Conservation (phyloP, 2,888 invertebrate species). For the Corythucha ciliata region DNA sequence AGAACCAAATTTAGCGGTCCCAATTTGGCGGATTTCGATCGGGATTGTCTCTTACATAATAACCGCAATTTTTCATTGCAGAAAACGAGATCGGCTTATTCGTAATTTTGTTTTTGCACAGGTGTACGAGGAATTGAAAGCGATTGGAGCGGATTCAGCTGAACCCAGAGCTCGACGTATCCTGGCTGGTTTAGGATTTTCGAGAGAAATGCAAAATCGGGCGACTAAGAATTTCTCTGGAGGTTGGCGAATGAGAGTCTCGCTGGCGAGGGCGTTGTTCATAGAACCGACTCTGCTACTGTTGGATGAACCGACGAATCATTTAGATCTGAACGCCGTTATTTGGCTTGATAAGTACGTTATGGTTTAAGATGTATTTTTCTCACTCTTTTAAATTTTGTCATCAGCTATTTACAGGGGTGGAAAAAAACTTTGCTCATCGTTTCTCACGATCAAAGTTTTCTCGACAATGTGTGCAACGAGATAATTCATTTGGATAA, state of each 20-base stretch:
- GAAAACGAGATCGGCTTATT: no score
- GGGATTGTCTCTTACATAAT: no score
- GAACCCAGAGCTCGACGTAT: conserved; percentile 94
- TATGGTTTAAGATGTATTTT: not conserved
- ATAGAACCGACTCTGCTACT: conserved; percentile 56
- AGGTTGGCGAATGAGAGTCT: conserved; percentile 63
- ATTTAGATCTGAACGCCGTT: conserved; percentile 78
- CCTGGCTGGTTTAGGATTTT: conserved; percentile 94
- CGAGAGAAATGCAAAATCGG: conserved; percentile 58
- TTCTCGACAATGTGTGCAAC: conserved; percentile 98
- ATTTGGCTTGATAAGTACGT: conserved; percentile 98
- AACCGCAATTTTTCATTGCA: no score
- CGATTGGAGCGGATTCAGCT: conserved; percentile 95
- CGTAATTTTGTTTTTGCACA: conserved; percentile 42
- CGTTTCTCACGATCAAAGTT: conserved; percentile 99
- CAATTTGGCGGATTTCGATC: no score
- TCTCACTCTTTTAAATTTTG: conserved; percentile 11
- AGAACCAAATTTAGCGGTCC: no score
- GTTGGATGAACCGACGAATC: conserved; percentile 60
- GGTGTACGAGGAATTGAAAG: conserved; percentile 89
- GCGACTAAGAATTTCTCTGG: conserved; percentile 59
- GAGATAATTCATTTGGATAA: conserved; percentile 96
- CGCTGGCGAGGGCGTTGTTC: conserved; percentile 55
- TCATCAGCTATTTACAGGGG: conserved; percentile 76
- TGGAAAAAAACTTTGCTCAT: conserved; percentile 99